Percentiles rank a stretch among this genome's conserved stretches.
Conservation (phyloP, 2,113 vertebrate genomes). For the Phaetusa simplex region DNA sequence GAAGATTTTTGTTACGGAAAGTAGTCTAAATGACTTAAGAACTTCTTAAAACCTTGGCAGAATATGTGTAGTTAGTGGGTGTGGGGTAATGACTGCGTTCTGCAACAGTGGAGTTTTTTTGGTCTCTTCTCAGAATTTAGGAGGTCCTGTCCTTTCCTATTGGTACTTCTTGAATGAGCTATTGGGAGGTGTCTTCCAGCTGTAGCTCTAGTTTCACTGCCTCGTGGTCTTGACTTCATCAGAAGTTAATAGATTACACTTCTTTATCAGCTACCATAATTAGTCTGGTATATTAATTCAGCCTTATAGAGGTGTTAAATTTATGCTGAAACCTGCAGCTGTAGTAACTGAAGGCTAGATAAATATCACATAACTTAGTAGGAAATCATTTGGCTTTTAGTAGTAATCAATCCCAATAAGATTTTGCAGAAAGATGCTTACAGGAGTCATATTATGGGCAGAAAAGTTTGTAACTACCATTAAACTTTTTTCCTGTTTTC, state of each 20-base stretch:
- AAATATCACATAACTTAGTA: not conserved
- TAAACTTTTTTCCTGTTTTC: not conserved
- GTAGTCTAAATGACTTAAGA: not conserved
- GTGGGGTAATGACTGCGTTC: not conserved
- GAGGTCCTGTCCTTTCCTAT: not conserved
- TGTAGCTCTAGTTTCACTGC: not conserved
- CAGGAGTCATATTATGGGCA: rapidly evolving
- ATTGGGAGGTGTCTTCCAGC: not conserved
- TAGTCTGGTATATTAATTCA: not conserved
- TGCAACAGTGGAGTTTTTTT: not conserved
- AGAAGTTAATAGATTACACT: not conserved
- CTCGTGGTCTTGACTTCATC: not conserved
- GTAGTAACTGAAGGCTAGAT: not conserved
- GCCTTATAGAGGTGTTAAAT: not conserved
- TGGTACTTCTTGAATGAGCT: not conserved
- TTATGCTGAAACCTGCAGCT: not conserved
- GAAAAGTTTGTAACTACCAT: not conserved
- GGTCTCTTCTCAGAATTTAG: not conserved
- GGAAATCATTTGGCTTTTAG: not conserved
- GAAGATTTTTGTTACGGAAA: not conserved
- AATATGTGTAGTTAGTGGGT: not conserved
- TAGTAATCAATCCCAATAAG: not conserved
- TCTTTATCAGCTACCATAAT: not conserved
- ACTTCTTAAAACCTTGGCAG: not conserved
- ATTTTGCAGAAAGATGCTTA: not conserved